These are phyloP conservation scores for Leucoraja erinaceus DNA, from an alignment of 2,113 vertebrate genomes.

Conservation along the genomic window DNA sequence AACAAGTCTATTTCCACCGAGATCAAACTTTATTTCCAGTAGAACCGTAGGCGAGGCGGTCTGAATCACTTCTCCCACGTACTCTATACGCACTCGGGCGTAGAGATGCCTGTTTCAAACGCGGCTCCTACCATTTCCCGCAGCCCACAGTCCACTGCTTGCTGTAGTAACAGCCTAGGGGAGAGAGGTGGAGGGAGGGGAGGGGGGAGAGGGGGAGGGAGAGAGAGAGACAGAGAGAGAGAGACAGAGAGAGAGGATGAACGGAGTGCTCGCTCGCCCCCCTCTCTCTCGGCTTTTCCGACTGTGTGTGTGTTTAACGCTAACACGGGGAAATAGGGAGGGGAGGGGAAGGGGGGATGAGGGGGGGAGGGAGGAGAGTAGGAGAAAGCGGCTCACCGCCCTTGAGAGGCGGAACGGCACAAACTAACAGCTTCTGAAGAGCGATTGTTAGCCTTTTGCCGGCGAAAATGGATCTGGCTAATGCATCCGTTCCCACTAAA, in stretches of 20 bases:
- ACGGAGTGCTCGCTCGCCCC: neutral
- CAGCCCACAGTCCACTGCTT: neutral
- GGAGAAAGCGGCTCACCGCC: neutral
- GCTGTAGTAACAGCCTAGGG: neutral
- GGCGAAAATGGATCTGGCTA: neutral
- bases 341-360: neutral
- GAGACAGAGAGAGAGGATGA: neutral
- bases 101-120: too few species aligned
- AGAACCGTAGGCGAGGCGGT: too few species aligned
- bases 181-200: too few species aligned
- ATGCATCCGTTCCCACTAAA: neutral
- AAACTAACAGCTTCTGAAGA: neutral
- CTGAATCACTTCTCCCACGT: too few species aligned
- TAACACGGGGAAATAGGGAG: neutral
- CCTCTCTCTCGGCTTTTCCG: neutral
- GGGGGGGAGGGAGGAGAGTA: neutral
- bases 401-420: slow-evolving; percentile 1
- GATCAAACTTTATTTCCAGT: neutral
- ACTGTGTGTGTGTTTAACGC: neutral
- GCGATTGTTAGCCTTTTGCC: neutral
- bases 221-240: too few species aligned
- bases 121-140: neutral
- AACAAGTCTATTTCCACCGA: too few species aligned
- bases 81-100: neutral
- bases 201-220: too few species aligned